Percentiles rank a stretch among this genome's conserved stretches.
phyloP scores from a whole-genome alignment of 2,797 vertebrate species.

The Limnodromus scolopaceus region DNA sequence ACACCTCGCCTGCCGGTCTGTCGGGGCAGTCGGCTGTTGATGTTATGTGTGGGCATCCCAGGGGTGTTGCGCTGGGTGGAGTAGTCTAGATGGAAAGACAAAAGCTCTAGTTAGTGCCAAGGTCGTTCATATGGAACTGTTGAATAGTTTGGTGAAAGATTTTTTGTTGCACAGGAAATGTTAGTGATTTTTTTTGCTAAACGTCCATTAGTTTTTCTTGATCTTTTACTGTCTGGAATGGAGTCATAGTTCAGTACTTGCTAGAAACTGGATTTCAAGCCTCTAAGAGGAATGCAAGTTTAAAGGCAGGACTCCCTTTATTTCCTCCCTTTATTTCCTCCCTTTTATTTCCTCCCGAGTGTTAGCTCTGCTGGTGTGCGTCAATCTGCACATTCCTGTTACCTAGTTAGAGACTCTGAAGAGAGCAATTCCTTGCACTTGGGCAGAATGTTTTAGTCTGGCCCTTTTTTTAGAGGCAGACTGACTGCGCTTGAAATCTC shows the following conservation, averaged over 20 bases:
- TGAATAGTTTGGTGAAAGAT: background rate
- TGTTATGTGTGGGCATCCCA: background rate
- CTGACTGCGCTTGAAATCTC: background rate
- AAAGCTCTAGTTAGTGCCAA: background rate
- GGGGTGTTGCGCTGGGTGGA: background rate
- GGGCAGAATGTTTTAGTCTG: background rate
- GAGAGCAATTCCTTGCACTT: background rate
- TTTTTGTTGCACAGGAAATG: background rate
- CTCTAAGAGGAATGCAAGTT: background rate
- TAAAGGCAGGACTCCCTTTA: background rate
- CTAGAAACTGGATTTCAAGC: background rate
- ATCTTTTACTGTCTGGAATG: background rate
- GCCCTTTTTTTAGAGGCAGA: background rate
- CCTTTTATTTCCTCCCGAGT: background rate
- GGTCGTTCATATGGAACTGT: fast-evolving
- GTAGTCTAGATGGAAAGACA: background rate
- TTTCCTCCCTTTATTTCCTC: background rate
- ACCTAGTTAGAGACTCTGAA: background rate
- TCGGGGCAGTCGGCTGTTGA: background rate
- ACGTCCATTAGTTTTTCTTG: background rate
- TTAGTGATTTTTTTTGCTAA: background rate
- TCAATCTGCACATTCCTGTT: background rate
- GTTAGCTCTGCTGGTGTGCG: background rate
- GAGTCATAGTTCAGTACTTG: background rate
- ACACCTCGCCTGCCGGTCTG: background rate